Evolutionary conservation across 2,797 vertebrate species (phyloP).

Genomic region (Hoplostethus atlanticus): DNA sequence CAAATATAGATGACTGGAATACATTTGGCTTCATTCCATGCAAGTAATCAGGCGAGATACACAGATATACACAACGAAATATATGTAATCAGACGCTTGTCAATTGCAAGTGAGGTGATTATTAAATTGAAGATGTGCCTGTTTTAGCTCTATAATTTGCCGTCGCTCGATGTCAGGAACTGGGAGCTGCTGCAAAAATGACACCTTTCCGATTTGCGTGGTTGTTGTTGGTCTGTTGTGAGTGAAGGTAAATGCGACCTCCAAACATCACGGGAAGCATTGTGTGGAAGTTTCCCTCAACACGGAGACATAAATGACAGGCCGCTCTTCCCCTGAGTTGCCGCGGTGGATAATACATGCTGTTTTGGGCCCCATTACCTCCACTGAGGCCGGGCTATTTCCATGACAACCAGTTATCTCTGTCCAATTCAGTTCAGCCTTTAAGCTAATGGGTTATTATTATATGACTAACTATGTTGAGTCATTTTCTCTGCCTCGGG

Average conservation of each 20-base stretch:
- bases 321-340: constrained; percentile 29
- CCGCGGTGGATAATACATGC: constrained; percentile 57
- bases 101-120: background rate
- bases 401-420: constrained; percentile 76
- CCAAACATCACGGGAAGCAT: background rate
- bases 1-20: constrained; percentile 47
- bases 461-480: constrained; percentile 55
- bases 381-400: constrained; percentile 57
- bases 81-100: constrained; percentile 44
- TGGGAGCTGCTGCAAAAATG: background rate
- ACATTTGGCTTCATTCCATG: constrained; percentile 56
- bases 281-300: constrained; percentile 11
- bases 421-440: constrained; percentile 60
- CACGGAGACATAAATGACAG: constrained; percentile 31
- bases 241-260: constrained; percentile 17
- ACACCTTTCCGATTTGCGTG: background rate
- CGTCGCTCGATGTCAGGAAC: constrained; percentile 45
- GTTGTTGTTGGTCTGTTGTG: constrained; percentile 4
- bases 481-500: constrained; percentile 64
- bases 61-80: constrained; percentile 54
- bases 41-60: constrained; percentile 48
- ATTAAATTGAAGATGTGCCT: constrained; percentile 26
- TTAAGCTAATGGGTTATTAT: constrained; percentile 70
- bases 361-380: constrained; percentile 61
- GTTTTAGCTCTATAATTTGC: constrained; percentile 32